These are phyloP conservation scores for Caenorhabditis parvicauda DNA, from an alignment of 2,888 invertebrate genomes.

Conservation along the genomic window DNA sequence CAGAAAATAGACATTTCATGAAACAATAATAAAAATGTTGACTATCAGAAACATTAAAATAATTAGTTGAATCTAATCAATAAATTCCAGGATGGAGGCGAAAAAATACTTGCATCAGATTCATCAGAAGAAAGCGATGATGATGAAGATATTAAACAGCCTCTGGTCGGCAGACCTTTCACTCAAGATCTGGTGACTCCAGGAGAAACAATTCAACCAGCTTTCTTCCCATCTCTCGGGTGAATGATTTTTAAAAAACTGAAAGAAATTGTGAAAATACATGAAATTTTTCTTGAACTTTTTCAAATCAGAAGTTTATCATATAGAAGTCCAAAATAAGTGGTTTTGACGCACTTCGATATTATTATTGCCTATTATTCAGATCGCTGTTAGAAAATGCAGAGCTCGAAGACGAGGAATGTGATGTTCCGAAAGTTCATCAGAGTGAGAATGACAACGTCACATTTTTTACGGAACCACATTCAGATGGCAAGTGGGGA, in stretches of 20 bases:
- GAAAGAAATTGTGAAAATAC: too few species aligned
- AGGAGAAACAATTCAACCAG: constrained; percentile 27
- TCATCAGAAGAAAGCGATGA: constrained; percentile 35
- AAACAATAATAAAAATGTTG: not conserved
- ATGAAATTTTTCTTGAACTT: too few species aligned
- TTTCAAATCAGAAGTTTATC: too few species aligned
- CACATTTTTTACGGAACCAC: constrained; percentile 13
- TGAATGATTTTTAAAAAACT: not conserved
- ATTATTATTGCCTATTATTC: not conserved
- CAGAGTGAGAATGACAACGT: not conserved
- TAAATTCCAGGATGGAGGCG: constrained; percentile 18
- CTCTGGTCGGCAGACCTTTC: constrained; percentile 5
- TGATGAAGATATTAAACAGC: constrained; percentile 27
- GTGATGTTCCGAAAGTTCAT: constrained; percentile 20
- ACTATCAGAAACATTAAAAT: constrained; percentile 3
- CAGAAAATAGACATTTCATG: not conserved
- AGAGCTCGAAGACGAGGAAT: constrained; percentile 33
- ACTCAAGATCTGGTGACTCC: constrained; percentile 11
- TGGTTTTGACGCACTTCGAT: too few species aligned
- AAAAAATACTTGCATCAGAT: constrained; percentile 25
- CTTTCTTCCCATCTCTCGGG: constrained; percentile 41
- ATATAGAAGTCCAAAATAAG: too few species aligned
- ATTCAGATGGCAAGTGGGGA: too few species aligned
- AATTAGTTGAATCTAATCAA: not conserved
- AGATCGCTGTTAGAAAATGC: constrained; percentile 23